Evolutionary conservation across 2,113 vertebrate species (phyloP), one percentile per base, ranked within the genome.

Genomic region (Pteronura brasiliensis): DNA sequence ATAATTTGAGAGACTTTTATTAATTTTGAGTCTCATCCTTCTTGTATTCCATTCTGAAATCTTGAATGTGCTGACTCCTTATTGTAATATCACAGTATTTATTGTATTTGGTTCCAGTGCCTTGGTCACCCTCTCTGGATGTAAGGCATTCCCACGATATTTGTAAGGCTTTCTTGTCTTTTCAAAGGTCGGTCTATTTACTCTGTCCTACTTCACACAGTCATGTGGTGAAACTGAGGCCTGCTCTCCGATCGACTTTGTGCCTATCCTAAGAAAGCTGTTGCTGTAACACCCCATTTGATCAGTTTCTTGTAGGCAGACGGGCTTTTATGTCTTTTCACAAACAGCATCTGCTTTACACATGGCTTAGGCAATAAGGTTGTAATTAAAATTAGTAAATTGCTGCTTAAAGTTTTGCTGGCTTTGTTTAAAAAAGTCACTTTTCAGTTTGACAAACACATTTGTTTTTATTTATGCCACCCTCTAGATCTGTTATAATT

Each of bases 131-230:
- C 96, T n/a, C 86, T 3, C 20, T 65, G 15, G 95, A 49, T 97
- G 91, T 79, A 97, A 98, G 94, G 74, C 93, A 92, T 83, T 97
- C 94, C 55, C 0, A 0, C 8, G 47, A 31, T 95, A 90, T 97
- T 97, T 97, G 97, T 39, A 82, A 96, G 77, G 52, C 97, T 97
- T 97, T 10, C 82, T 95, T 89, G 2, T 94, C 95, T 96, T 97
- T 97, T 65, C 93, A 97, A 98, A 98, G 97, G 97, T 97, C 93
- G 67, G 96, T 80, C 34, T 97, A 18, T 98, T 95, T 95, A 72
- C 97, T 98, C 93, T 98, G 95, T 87, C 96, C 88, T 86, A 25
- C 55, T 82, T 97, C 92, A 57, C 95, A 39, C 59, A 90, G 85
- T 98, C 93, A 4, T 23, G 7, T 84, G 97, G 92, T 93, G 95